Conservation (phyloP, 2,797 vertebrate genomes). For the Austrolebias charrua region DNA sequence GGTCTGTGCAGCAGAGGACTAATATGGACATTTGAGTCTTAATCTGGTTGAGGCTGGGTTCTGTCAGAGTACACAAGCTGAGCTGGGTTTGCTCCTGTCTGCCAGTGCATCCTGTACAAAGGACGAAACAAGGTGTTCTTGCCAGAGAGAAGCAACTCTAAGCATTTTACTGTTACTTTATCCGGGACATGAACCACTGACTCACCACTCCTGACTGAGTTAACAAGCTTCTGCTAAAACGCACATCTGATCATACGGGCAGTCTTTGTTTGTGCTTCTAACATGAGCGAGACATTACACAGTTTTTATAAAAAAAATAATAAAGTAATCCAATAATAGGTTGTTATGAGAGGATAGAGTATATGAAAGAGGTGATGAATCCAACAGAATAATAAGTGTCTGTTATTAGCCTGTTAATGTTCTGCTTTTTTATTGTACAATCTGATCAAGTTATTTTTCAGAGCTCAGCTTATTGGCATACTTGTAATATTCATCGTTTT, state of each 20-base stretch:
- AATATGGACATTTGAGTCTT: conserved; percentile 47
- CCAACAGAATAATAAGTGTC: conserved; percentile 24
- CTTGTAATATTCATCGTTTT: conserved; percentile 21
- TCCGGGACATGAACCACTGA: conserved; percentile 59
- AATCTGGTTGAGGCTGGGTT: conserved; percentile 7
- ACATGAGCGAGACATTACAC: conserved; percentile 12
- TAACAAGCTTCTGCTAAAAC: conserved; percentile 40
- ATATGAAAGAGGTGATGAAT: conserved; percentile 32
- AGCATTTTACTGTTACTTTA: conserved; percentile 60
- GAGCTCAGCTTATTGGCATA: conserved; percentile 35
- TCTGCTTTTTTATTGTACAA: conserved; percentile 43
- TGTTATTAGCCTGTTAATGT: conserved; percentile 52
- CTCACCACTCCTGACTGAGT: conserved; percentile 59
- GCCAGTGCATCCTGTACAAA: conserved; percentile 52
- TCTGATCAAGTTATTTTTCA: conserved; percentile 51
- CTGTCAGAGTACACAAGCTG: conserved; percentile 40
- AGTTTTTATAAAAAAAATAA: conserved; percentile 11
- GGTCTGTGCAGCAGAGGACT: conserved; percentile 38
- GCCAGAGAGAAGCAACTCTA: conserved; percentile 62
- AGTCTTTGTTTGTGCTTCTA: conserved; percentile 16
- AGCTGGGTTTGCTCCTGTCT: conserved; percentile 27
- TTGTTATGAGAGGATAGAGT: conserved; percentile 11
- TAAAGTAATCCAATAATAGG: conserved; percentile 2
- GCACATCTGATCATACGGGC: conserved; percentile 31
- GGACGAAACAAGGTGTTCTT: conserved; percentile 51